A percentile compares a stretch with the other conserved stretches of the same genome.
Evolutionary conservation across 2,888 invertebrate genomes (phyloP).

Genomic region (Anthoptus insignis): DNA sequence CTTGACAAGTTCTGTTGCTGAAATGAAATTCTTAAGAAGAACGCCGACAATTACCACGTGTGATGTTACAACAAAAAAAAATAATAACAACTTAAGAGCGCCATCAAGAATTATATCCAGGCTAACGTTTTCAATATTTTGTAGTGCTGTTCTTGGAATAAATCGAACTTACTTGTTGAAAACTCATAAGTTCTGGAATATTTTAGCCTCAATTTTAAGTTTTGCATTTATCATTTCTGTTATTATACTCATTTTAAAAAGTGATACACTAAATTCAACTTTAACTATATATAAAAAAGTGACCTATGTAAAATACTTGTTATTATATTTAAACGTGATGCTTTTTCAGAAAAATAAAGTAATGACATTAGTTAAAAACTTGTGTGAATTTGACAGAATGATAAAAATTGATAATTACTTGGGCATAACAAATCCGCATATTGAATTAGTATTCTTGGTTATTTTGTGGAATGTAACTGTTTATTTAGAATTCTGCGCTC

Average conservation of each 20-base stretch:
- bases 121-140: neutral
- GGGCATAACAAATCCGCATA: slow-evolving; percentile 48
- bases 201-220: neutral
- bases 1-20: too few species aligned
- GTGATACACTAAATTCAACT: slow-evolving; percentile 44
- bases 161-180: slow-evolving; percentile 17
- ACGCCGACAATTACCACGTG: too few species aligned
- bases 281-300: slow-evolving; percentile 57
- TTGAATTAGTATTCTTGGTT: slow-evolving; percentile 51
- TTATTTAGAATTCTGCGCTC: neutral
- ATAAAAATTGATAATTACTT: slow-evolving; percentile 61
- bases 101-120: neutral
- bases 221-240: neutral
- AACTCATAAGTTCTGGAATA: neutral
- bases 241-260: neutral
- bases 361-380: slow-evolving; percentile 55
- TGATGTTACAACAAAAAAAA: too few species aligned
- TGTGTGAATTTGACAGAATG: slow-evolving; percentile 61
- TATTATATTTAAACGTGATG: slow-evolving; percentile 56
- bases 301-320: slow-evolving; percentile 56
- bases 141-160: neutral
- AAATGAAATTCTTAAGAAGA: too few species aligned
- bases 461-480: neutral
- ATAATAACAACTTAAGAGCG: too few species aligned
- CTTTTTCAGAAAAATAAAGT: slow-evolving; percentile 56